Percentiles rank a stretch among this genome's conserved stretches.
Conservation (phyloP, 2,888 invertebrate species). For the Timema cristinae region DNA sequence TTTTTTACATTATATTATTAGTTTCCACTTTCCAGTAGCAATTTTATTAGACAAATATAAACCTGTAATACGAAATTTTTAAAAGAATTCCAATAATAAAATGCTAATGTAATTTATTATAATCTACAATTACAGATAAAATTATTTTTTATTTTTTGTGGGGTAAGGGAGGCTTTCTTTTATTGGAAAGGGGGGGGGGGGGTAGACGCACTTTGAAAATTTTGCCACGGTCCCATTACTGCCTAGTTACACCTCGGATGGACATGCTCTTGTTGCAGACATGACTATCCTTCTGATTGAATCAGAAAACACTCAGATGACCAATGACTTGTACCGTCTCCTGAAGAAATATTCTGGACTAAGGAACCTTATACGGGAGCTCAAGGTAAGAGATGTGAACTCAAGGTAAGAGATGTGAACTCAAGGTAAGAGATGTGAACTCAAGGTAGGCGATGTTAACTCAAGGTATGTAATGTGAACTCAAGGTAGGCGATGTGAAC, state of each 20-base stretch:
- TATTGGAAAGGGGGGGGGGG: neutral
- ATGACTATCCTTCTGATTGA: slow-evolving; percentile 92
- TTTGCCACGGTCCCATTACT: no score
- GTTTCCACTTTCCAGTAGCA: no score
- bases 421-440: neutral
- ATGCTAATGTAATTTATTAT: neutral
- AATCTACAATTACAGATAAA: neutral
- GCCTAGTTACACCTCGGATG: no score
- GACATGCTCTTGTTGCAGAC: slow-evolving; percentile 56
- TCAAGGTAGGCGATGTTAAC: no score
- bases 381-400: slow-evolving; percentile 60
- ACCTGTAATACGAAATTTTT: no score
- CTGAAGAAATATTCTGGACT: slow-evolving; percentile 89
- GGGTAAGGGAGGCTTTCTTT: neutral
- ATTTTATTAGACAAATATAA: no score
- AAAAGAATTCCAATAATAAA: no score
- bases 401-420: neutral
- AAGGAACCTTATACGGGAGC: slow-evolving; percentile 78
- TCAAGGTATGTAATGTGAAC: slow-evolving; percentile 51
- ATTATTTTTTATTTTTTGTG: neutral
- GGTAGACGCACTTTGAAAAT: no score
- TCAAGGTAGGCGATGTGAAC: slow-evolving; percentile 60
- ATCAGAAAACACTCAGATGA: slow-evolving; percentile 90
- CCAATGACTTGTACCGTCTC: slow-evolving; percentile 86
- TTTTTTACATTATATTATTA: neutral